Evolutionary conservation across 2,797 vertebrate species (phyloP).

Genomic region (Hyperoplus immaculatus): DNA sequence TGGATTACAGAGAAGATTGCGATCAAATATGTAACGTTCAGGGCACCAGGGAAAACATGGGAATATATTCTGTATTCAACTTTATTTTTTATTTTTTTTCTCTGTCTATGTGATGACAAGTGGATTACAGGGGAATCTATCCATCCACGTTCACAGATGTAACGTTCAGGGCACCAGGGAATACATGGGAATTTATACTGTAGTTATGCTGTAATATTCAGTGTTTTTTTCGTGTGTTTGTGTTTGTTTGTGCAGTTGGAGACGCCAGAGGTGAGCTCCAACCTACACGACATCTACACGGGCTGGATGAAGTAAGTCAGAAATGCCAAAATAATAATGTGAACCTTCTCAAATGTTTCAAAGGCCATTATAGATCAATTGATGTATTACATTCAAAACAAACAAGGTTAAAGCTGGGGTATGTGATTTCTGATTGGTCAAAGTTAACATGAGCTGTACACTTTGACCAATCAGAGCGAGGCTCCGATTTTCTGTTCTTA

Average conservation of each 20-base stretch:
- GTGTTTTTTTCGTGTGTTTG: not conserved
- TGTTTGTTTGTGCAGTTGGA: conserved; percentile 62
- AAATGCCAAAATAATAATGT: too few relatives aligned
- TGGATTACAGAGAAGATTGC: not conserved
- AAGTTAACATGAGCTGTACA: too few relatives aligned
- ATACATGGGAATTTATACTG: too few relatives aligned
- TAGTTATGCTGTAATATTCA: too few relatives aligned
- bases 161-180: too few relatives aligned
- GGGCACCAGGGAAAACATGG: too few relatives aligned
- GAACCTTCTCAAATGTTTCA: not conserved
- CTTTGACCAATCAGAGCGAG: too few relatives aligned
- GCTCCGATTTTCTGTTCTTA: too few relatives aligned
- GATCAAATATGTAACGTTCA: not conserved
- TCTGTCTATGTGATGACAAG: not conserved
- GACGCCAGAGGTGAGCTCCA: conserved; percentile 38
- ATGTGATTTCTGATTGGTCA: too few relatives aligned
- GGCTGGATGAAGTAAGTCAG: conserved; percentile 74
- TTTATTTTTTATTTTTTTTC: not conserved
- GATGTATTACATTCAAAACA: not conserved
- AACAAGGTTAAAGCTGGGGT: too few relatives aligned
- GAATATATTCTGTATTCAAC: not conserved
- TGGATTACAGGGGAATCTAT: not conserved
- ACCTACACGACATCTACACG: conserved; percentile 74
- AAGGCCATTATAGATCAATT: too few relatives aligned
- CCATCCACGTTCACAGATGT: not conserved